Evolutionary conservation across 1,140 invertebrate species (phyloP), one percentile per base, ranked within the genome.

Genomic region (Maconellicoccus hirsutus): DNA sequence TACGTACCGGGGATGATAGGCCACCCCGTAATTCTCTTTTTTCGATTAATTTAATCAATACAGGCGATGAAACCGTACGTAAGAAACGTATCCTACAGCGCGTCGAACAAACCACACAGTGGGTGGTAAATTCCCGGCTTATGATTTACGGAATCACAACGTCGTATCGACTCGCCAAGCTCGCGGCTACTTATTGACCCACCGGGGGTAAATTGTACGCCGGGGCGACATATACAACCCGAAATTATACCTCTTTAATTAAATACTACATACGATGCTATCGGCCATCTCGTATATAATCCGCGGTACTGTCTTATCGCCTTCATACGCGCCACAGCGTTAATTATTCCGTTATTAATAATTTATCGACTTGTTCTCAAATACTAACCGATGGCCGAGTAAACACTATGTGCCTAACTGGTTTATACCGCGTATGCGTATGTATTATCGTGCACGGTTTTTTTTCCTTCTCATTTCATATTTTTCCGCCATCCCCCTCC

Each of bases 301-400:
- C 29, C 29, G 29, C 12, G 12, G 3, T 33, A 12, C 29, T 33
- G 29, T 3, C 12, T 52, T 4, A 19, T 14, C 4, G 6, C 42
- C 3, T 52, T 52, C 42, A 19, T 19, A 19, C 10, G 42, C 16
- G 42, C n/a, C n/a, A n/a, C n/a, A 33, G 42, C 42, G 42, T 52
- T 52, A 52, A 52, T 52, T 52, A 52, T 52, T 52, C 42, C 42
- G 42, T 52, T 52, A 52, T 52, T 52, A 19, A 52, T 52, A 52
- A 52, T 52, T 52, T 52, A 52, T 52, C 42, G 42, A 52, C 6
- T 52, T 16, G 42, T 52, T 19, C 42, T 19, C 42, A 14, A 7
- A 38, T 38, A 7, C 14, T 38, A 38, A 38, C 33, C 33, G 33
- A 38, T 6, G 33, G 6, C 33, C 33, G 33, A 38, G 33, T 7